Evolutionary conservation across 1,140 invertebrate species (phyloP), one percentile per base, ranked within the genome.

Genomic region (Trichonephila clavipes): DNA sequence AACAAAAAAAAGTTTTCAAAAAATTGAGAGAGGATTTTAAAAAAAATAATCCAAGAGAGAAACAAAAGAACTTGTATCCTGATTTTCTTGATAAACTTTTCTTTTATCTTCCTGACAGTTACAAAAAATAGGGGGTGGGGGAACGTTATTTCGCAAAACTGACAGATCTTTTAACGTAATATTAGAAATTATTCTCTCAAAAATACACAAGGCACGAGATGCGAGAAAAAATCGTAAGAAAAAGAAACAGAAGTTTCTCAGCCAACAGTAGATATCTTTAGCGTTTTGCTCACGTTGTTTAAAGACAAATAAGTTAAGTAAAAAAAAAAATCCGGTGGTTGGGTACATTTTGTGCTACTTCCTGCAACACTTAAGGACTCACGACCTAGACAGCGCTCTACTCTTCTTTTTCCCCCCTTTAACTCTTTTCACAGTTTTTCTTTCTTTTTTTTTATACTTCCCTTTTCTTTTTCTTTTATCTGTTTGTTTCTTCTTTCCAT

Each of bases 281-380:
- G 6, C 12, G 58, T 85, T 85, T 85, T 28, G 44, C 51, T 51
- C 24, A 62, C 85, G 61, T 6, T 82, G 88, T 90, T 40, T 40
- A 61, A 72, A 81, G 19, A 59, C 21, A 59, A 69, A 94, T 81
- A 40, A 83, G 51, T 34, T 18, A 62, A 85, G 34, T 58, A 51
- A 88, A 61, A 18, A 87, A 87, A 83, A 85, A 59, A n/a, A 21
- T 24, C 59, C 61, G 90, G 90, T 87, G 51, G 62, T 72, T 69
- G 94, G 72, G 94, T 87, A 90, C 88, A 72, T 19, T 66, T 44
- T 77, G 88, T 44, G 61, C 92, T 62, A 93, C 69, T 93, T 93
- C 90, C 90, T 92, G 24, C 21, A 19, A 85, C 83, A 24, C n/a
- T 93, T 93, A 28, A 40, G 19, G 51, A 88, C 85, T 88, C 92